Evolutionary conservation across 2,888 invertebrate genomes (phyloP).

Genomic region (Chironomus riparius): DNA sequence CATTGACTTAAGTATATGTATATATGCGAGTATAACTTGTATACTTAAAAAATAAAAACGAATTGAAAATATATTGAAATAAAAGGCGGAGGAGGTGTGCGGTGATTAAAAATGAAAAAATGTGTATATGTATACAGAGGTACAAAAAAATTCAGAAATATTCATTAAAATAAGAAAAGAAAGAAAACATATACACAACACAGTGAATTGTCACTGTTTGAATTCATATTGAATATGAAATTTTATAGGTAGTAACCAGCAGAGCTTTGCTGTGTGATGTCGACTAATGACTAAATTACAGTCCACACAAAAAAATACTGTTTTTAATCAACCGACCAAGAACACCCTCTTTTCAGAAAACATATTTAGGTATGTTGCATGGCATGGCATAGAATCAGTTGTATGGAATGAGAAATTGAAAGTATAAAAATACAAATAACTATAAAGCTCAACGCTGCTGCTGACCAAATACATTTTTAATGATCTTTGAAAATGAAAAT

Average conservation of each 20-base stretch:
- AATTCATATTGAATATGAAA: background rate
- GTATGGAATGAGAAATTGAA: background rate
- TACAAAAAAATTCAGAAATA: background rate
- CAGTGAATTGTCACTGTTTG: background rate
- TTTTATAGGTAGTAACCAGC: background rate
- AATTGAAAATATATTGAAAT: conserved; percentile 6
- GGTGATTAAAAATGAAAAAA: conserved; percentile 21
- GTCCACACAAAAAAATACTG: background rate
- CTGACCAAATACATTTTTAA: conserved; percentile 21
- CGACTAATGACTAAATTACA: conserved; percentile 25
- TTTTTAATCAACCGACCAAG: conserved; percentile 9
- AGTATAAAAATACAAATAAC: conserved; percentile 14
- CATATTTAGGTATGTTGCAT: background rate
- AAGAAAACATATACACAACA: background rate
- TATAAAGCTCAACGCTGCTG: background rate
- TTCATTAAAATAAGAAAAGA: conserved; percentile 2
- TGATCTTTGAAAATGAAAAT: conserved; percentile 13
- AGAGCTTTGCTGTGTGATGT: background rate
- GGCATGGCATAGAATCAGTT: background rate
- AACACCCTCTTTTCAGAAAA: background rate
- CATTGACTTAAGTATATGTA: background rate
- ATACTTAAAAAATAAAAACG: background rate
- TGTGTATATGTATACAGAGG: background rate
- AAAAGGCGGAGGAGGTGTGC: background rate
- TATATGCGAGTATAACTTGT: background rate